Percentiles rank a stretch among this genome's conserved stretches.
These are phyloP conservation scores for Carapus acus DNA, from an alignment of 2,797 vertebrate genomes.

Conservation along the genomic window DNA sequence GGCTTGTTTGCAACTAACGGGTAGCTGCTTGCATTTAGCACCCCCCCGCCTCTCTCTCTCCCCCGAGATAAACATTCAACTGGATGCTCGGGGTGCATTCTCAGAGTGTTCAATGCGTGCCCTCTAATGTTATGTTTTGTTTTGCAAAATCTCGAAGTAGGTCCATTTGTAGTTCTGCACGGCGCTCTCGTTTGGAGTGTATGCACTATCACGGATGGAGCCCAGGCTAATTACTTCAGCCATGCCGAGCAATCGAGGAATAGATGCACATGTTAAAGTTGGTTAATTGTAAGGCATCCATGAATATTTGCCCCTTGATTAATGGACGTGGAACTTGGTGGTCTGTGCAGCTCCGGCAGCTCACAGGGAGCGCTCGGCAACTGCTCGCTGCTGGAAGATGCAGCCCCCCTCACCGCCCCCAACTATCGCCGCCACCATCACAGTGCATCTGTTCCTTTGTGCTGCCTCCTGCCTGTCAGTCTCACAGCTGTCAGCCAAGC, in stretches of 20 bases:
- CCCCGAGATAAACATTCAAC: conserved; percentile 29
- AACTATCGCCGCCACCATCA: conserved; percentile 60
- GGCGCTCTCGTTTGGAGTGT: conserved; percentile 37
- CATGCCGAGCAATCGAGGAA: conserved; percentile 10
- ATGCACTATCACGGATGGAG: conserved; percentile 28
- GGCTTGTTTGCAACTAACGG: conserved; percentile 35
- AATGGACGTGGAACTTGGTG: conserved; percentile 1
- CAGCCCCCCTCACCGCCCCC: conserved; percentile 53
- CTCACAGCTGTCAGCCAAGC: conserved; percentile 73
- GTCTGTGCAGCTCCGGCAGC: conserved; percentile 19
- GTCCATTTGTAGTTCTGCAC: conserved; percentile 22
- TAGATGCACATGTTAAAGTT: not conserved
- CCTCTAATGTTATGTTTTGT: not conserved
- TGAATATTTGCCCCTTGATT: not conserved
- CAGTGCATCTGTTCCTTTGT: conserved; percentile 75
- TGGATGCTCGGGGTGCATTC: not conserved
- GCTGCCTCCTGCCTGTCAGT: conserved; percentile 72
- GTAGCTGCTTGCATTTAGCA: conserved; percentile 25
- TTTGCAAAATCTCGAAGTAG: conserved; percentile 5
- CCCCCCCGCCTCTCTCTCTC: no score
- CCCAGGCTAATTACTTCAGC: conserved; percentile 10
- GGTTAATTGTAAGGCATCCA: not conserved
- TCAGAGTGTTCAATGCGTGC: conserved; percentile 1
- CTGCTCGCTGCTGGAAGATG: conserved; percentile 56
- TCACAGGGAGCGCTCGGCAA: conserved; percentile 37